phyloP scores from a whole-genome alignment of 1,140 invertebrate genomes.

The Vanessa atalanta region DNA sequence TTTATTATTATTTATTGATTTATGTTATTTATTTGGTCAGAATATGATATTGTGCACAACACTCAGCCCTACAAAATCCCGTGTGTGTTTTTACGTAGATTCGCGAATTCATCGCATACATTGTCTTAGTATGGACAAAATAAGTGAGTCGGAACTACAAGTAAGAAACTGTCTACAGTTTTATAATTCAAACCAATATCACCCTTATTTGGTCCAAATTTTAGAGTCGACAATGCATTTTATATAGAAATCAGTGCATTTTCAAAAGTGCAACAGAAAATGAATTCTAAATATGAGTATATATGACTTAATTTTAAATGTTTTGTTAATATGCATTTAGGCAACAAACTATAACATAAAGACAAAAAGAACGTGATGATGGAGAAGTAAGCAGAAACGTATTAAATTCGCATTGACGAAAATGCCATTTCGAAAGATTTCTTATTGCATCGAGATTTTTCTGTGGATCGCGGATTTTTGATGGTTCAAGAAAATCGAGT shows the following conservation, averaged over 20 bases:
- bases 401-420: conserved; percentile 68
- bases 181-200: conserved; percentile 37
- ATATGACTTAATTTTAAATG: neutral
- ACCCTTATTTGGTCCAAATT: neutral
- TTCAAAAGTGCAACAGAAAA: neutral
- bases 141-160: conserved; percentile 69
- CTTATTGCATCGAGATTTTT: conserved; percentile 43
- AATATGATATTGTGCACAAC: neutral
- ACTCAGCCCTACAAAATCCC: conserved; percentile 46
- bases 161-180: conserved; percentile 54
- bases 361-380: conserved; percentile 62
- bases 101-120: conserved; percentile 68
- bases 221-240: conserved; percentile 2
- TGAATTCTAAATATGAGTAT: neutral
- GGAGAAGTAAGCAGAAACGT: conserved; percentile 69
- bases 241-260: neutral
- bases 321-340: conserved; percentile 20
- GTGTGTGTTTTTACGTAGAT: conserved; percentile 55
- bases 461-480: conserved; percentile 37
- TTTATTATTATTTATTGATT: too few species aligned
- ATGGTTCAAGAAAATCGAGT: conserved; percentile 26
- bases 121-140: conserved; percentile 75
- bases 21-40: too few species aligned
- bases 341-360: conserved; percentile 28
- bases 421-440: conserved; percentile 64